Conservation (phyloP, 2,113 vertebrate species). For the Alexandromys fortis region DNA sequence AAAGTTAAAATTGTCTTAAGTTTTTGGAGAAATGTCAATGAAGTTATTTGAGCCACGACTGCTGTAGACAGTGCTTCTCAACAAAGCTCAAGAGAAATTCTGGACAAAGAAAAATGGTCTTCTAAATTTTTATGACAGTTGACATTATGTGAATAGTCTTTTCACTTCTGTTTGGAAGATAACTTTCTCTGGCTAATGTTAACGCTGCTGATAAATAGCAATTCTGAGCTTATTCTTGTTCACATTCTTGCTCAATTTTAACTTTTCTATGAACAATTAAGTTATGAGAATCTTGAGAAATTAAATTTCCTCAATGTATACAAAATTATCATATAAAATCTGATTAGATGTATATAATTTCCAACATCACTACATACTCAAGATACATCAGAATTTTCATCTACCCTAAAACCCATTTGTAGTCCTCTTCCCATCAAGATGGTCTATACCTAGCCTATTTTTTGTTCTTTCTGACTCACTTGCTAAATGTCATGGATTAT, state of each 20-base stretch:
- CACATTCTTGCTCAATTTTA: neutral
- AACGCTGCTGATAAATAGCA: neutral
- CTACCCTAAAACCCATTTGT: neutral
- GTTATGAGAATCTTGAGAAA: neutral
- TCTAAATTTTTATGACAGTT: constrained; percentile 1
- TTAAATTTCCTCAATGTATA: neutral
- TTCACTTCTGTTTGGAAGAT: neutral
- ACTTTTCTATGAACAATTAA: neutral
- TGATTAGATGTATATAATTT: neutral
- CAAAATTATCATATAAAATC: neutral
- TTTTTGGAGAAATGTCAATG: neutral
- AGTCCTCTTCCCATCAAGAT: neutral
- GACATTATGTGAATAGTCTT: neutral
- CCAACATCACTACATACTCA: neutral
- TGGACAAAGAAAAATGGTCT: constrained; percentile 1
- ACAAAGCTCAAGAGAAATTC: constrained; percentile 24
- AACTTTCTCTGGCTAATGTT: neutral
- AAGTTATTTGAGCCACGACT: neutral
- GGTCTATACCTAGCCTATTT: too few species aligned
- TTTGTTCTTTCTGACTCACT: neutral
- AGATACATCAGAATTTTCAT: neutral
- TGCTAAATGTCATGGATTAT: neutral
- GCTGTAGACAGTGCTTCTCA: constrained; percentile 4
- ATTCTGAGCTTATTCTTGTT: neutral
- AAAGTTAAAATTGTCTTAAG: constrained; percentile 14